Base-by-base conservation (phyloP, 2,888 invertebrate species). In the Papilio demoleus region DNA sequence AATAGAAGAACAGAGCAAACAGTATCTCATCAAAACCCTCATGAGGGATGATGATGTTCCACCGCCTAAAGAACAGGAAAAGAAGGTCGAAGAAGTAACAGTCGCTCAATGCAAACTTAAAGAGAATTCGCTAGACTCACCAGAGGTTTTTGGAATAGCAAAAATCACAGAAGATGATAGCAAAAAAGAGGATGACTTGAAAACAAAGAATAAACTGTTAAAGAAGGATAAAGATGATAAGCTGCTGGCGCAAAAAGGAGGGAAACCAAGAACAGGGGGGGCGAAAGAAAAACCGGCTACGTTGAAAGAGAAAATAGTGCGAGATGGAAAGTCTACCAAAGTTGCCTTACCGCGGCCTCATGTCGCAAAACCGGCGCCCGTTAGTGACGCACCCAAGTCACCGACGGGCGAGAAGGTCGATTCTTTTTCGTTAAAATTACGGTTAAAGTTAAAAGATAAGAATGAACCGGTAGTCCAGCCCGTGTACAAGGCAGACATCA, bases 11-110 rank as follows among this genome's bases (percentile, higher is more conserved):
- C 95, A 95, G 80, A 94, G 94, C 84, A 94, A 95, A 79, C 96
- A 96, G 89, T 97, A 96, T 93, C 94, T 98, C 56, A 97, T 98
- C 76, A 98, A 98, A 92, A 97, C 98, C 0, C 93, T 97, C 72
- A 97, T 98, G 73, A 97, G 97, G 47, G 96, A 97, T 81, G 93
- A 98, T 79, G 97, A 97, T 79, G 95, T 96, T 2, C 96, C 96
- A 88, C 95, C 95, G 34, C 77, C 94, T 85, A 75, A 93, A 82
- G 75, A 94, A 80, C 93, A 86, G 83, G 94, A 94, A 64, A 93
- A 93, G 70, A 94, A 94, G 76, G 90, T 88, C 4, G 93, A 93
- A 53, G 93, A 93, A 73, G 79, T 93, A 14, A 94, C 93, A 0
- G 88, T 89, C 40, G 90, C 88, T 1, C 90, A 87, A 76, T 85